Base-by-base conservation (phyloP, 2,888 invertebrate genomes). In the Eumerus sabulonum region DNA sequence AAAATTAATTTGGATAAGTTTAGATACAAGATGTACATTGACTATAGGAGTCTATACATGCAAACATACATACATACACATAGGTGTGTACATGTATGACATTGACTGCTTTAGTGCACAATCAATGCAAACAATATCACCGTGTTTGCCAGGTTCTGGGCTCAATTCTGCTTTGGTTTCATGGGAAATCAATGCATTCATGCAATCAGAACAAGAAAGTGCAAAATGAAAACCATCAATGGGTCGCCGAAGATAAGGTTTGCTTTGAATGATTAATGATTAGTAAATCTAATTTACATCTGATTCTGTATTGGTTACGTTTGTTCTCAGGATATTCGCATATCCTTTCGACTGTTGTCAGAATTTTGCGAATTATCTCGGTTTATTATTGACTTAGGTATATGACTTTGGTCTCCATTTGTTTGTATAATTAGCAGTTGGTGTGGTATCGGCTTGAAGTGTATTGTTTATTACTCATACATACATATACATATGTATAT, bases 251-350 rank as follows among this genome's bases (percentile, higher is more conserved):
- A 59, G 67, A 62, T 67, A 56, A 67, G 47, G 47, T 62, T 60
- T 67, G 54, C 56, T 60, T 73, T 67, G n/a, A 60, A 67, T 73
- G 66, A 73, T 67, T 67, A 60, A 73, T 67, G 60, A 67, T 56
- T 48, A 71, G 63, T 51, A 57, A 63, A 71, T 62, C 50, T 63
- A 44, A 71, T 71, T 71, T 71, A 56, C 71, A 63, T 63, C 11
- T 40, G n/a, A 3, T 40, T 40, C 11, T 40, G n/a, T 9, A 40
- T 40, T 9, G 9, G 11, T n/a, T n/a, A n/a, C n/a, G n/a, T 40
- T 40, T 40, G n/a, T 7, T 40, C n/a, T 3, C 5, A 40, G 40
- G n/a, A n/a, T 9, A 11, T 3, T 5, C 3, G n/a, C 40, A n/a
- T 7, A 3, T n/a, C 40, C 40, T n/a, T 40, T 7, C 3, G 12